phyloP scores from a whole-genome alignment of 2,797 vertebrate genomes.

The Tapera naevia region DNA sequence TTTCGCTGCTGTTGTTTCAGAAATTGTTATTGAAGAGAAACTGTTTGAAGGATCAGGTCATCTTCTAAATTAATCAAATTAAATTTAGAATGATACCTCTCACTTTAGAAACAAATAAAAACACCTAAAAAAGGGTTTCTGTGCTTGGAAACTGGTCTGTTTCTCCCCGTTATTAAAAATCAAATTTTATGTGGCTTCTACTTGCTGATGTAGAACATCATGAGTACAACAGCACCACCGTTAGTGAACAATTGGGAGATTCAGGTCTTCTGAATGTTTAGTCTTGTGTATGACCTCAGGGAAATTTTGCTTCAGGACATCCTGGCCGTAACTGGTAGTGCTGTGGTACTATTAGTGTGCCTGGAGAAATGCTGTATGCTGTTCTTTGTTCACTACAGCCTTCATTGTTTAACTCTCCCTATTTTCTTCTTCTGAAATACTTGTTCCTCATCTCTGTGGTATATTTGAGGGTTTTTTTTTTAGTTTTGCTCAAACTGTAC shows the following conservation, averaged over 20 bases:
- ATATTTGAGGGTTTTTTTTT: not conserved
- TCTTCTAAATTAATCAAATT: not conserved
- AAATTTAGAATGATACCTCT: not conserved
- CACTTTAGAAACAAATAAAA: not conserved
- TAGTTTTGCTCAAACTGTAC: not conserved
- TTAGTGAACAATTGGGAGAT: not conserved
- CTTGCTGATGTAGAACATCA: not conserved
- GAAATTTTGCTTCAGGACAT: not conserved
- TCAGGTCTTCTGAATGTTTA: not conserved
- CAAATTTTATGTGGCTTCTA: not conserved
- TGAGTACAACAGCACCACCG: not conserved
- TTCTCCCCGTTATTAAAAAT: not conserved
- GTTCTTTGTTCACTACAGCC: not conserved
- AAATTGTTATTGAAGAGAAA: not conserved
- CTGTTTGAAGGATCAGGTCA: not conserved
- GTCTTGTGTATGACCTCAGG: not conserved
- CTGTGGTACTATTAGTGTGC: not conserved
- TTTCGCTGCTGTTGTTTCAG: not conserved
- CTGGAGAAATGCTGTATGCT: not conserved
- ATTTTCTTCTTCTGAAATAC: not conserved
- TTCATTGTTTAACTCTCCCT: not conserved
- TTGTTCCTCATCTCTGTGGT: not conserved
- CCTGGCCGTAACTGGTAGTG: not conserved
- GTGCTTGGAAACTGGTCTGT: not conserved
- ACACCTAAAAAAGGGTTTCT: not conserved